Evolutionary conservation across 2,113 vertebrate species (phyloP).

Genomic region (Chaetodon auriga): DNA sequence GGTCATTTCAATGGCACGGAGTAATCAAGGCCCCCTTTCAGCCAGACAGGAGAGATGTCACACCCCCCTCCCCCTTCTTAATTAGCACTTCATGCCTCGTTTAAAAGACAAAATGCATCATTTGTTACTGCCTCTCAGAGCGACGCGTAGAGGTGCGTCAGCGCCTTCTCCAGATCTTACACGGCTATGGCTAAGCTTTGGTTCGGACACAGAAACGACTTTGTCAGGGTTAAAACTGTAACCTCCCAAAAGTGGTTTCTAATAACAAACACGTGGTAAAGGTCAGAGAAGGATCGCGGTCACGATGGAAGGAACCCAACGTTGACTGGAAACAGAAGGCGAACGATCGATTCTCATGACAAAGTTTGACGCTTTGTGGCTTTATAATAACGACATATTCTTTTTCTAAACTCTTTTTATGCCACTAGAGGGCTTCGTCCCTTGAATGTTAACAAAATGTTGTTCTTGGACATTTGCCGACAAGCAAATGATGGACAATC

Average conservation of each 20-base stretch:
- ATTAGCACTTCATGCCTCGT: constrained; percentile 35
- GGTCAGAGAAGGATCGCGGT: no score
- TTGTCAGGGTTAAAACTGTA: background rate
- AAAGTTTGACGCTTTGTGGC: no score
- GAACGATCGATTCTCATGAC: no score
- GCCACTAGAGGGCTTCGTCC: no score
- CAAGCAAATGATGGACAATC: no score
- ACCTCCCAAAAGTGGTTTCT: background rate
- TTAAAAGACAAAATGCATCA: background rate
- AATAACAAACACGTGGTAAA: background rate
- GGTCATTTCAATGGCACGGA: constrained; percentile 65
- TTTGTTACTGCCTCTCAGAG: background rate
- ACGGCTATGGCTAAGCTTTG: background rate
- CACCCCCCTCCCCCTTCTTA: constrained; percentile 7
- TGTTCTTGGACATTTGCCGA: no score
- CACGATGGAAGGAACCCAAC: background rate
- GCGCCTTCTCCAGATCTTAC: background rate
- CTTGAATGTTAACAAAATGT: no score
- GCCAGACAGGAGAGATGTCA: background rate
- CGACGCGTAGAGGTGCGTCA: background rate
- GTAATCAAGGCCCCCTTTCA: constrained; percentile 52
- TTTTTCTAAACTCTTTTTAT: no score
- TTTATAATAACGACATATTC: no score
- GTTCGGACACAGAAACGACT: background rate
- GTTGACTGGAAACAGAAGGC: background rate